Percentiles rank a stretch among this genome's conserved stretches.
Conservation (phyloP, 2,888 invertebrate species). For the Eugnorisma glareosa region DNA sequence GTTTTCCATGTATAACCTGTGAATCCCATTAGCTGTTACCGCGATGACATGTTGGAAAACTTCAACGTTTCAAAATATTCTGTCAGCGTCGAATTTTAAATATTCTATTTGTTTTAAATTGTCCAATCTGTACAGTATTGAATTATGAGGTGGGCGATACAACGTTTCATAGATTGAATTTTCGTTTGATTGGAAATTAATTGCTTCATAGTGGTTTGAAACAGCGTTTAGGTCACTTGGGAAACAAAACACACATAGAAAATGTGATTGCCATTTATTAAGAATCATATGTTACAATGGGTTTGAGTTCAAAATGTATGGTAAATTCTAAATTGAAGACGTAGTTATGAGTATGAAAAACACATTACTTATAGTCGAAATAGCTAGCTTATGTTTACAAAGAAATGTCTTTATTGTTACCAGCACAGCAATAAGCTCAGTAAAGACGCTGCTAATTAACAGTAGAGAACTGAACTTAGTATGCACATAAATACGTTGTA, state of each 20-base stretch:
- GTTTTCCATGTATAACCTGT: constrained; percentile 19
- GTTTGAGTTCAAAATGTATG: background rate
- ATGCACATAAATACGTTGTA: constrained; percentile 22
- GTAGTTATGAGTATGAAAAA: background rate
- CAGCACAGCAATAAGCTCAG: background rate
- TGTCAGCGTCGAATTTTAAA: constrained; percentile 39
- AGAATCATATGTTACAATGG: background rate
- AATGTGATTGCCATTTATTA: background rate
- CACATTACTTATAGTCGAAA: background rate
- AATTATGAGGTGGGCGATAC: constrained; percentile 39
- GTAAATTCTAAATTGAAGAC: background rate
- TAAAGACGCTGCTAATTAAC: constrained; percentile 20
- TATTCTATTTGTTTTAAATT: constrained; percentile 51
- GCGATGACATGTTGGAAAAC: constrained; percentile 27
- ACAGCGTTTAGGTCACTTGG: background rate
- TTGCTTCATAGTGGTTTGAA: constrained; percentile 18
- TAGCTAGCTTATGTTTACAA: background rate
- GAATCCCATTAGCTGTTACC: constrained; percentile 38
- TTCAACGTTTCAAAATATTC: constrained; percentile 41
- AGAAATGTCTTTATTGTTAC: background rate
- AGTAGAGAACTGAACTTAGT: constrained; percentile 2
- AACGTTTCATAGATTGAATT: constrained; percentile 41
- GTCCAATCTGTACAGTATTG: constrained; percentile 47
- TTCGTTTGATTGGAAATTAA: constrained; percentile 37
- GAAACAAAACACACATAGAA: too few species aligned